phyloP scores from a whole-genome alignment of 1,140 invertebrate species.

The Manduca sexta region DNA sequence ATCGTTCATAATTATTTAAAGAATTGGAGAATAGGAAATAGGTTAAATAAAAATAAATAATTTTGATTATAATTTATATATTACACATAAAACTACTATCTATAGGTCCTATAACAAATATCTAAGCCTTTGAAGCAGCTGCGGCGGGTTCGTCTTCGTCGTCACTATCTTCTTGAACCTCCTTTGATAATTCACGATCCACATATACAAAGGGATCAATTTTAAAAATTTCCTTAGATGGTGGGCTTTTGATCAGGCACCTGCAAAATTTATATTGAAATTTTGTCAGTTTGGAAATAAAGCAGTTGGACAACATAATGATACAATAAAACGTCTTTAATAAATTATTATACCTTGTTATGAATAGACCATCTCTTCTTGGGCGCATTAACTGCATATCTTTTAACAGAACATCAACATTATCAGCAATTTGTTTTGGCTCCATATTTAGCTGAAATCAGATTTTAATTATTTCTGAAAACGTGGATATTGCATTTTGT shows the following conservation, averaged over 20 bases:
- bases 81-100: too few species aligned
- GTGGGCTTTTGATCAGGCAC: conserved; percentile 64
- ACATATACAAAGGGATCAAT: conserved; percentile 78
- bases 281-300: too few species aligned
- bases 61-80: too few species aligned
- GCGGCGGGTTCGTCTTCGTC: conserved; percentile 51
- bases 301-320: not conserved
- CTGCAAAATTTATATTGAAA: too few species aligned
- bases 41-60: too few species aligned
- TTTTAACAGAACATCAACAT: conserved; percentile 77
- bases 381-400: conserved; percentile 77
- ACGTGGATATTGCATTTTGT: too few species aligned
- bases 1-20: too few species aligned
- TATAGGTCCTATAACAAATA: too few species aligned
- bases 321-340: too few species aligned
- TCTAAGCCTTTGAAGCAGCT: conserved; percentile 12
- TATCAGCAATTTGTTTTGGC: conserved; percentile 79
- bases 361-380: conserved; percentile 77
- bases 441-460: conserved; percentile 82
- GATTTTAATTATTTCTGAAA: not conserved
- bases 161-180: conserved; percentile 61
- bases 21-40: too few species aligned
- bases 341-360: conserved; percentile 73
- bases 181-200: conserved; percentile 40
- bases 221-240: conserved; percentile 78